Base-by-base conservation (phyloP, 2,113 vertebrate species). In the Solenodon paradoxus region DNA sequence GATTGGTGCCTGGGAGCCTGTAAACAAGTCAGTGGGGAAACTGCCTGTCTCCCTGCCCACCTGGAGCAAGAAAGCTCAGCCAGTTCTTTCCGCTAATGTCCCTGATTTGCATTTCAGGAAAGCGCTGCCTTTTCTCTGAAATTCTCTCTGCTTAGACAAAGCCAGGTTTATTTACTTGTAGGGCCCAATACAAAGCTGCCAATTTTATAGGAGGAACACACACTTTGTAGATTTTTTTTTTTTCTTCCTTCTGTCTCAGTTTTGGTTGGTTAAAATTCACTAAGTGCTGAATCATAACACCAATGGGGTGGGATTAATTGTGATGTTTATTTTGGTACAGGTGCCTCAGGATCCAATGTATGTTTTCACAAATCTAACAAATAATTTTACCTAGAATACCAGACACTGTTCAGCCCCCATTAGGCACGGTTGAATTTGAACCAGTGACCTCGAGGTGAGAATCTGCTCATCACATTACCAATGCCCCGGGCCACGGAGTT, bases 361-460 rank as follows among this genome's bases (percentile, higher is more conserved):
- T 92, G 69, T 90, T 96, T 97, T 91, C 68, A 83, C 81, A 94
- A 95, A 95, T 82, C 78, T 94, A 95, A 95, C 83, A 93, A 92
- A 92, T 84, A 96, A 88, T 96, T 95, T 96, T 88, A 89, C 88
- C 78, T 82, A 90, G 88, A 84, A 94, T 92, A 92, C 45, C 57
- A 94, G 90, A 78, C 38, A 80, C 78, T 90, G 7, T 61, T 92
- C 88, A 85, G 55, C 32, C 16, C 61, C 90, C 47, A 85, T 95
- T 95, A 96, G 84, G 90, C 78, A 89, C 1, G 24, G 84, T 19
- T 95, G 94, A 92, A 97, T 97, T 97, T 97, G 97, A 97, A 97
- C 97, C 88, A 82, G 74, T 97, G 94, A 97, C 97, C 97, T 97
- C 13, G 3, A 97, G 97, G 95, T 96, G 95, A 97, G 88, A 97